Conservation (phyloP, 2,113 vertebrate species). For the Rhinoptilus africanus region DNA sequence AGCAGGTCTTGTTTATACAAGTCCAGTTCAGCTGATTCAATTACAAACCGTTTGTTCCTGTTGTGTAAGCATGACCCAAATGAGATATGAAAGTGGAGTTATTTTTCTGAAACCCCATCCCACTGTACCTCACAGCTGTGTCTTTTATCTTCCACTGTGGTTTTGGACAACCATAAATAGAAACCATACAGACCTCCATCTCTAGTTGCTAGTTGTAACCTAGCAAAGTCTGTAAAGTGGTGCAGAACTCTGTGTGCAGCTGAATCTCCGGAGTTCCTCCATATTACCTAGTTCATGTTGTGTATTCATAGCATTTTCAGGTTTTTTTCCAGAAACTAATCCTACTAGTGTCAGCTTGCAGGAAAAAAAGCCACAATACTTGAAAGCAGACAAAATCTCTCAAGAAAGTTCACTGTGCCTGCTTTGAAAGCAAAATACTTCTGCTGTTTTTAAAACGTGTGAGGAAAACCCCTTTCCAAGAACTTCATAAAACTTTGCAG, state of each 20-base stretch:
- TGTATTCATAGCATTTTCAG: neutral
- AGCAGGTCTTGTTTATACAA: neutral
- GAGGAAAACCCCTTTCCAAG: neutral
- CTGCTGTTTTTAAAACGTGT: neutral
- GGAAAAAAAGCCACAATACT: neutral
- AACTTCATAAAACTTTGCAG: neutral
- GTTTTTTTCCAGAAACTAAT: neutral
- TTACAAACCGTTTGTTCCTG: neutral
- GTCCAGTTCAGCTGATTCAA: neutral
- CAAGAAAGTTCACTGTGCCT: neutral
- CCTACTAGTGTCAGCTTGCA: neutral
- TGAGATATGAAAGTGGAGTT: neutral
- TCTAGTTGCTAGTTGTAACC: neutral
- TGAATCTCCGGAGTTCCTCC: neutral
- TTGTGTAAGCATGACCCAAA: neutral
- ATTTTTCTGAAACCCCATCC: slow-evolving; percentile 8
- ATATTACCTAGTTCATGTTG: neutral
- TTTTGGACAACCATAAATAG: neutral
- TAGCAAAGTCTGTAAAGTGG: neutral
- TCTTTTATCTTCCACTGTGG: neutral
- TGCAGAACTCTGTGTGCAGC: neutral
- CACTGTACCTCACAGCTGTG: neutral
- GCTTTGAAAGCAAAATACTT: neutral
- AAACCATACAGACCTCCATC: neutral
- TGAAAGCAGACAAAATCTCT: neutral